Conservation (phyloP, 2,797 vertebrate species). For the Champsocephalus gunnari region DNA sequence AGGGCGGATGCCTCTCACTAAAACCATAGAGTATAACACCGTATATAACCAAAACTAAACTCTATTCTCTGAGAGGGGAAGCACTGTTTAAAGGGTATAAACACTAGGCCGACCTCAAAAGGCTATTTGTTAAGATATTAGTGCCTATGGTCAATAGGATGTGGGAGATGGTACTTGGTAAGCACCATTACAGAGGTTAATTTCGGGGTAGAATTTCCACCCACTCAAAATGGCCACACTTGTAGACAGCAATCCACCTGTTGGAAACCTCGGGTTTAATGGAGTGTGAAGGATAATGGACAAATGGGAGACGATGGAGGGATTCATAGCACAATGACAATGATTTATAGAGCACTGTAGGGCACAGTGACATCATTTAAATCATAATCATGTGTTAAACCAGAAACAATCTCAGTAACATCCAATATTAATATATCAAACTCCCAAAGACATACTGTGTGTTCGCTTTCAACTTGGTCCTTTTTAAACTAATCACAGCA, state of each 20-base stretch:
- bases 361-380: constrained; percentile 28
- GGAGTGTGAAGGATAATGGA: constrained; percentile 16
- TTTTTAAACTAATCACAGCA: constrained; percentile 12
- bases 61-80: not conserved
- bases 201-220: not conserved
- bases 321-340: constrained; percentile 27
- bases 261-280: constrained; percentile 43
- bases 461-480: constrained; percentile 28
- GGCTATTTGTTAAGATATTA: no score
- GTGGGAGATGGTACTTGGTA: not conserved
- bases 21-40: not conserved
- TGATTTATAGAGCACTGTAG: constrained; percentile 10
- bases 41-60: not conserved
- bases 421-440: constrained; percentile 5
- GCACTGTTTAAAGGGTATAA: not conserved
- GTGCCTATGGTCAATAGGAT: no score
- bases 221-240: not conserved
- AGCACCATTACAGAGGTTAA: not conserved
- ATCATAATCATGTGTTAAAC: constrained; percentile 20
- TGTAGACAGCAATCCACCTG: not conserved
- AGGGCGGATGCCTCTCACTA: not conserved
- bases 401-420: constrained; percentile 23
- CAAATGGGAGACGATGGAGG: constrained; percentile 20
- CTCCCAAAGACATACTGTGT: not conserved
- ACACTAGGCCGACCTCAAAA: not conserved